These are phyloP conservation scores for Ericerus pela DNA, from an alignment of 1,140 invertebrate genomes.

Conservation along the genomic window DNA sequence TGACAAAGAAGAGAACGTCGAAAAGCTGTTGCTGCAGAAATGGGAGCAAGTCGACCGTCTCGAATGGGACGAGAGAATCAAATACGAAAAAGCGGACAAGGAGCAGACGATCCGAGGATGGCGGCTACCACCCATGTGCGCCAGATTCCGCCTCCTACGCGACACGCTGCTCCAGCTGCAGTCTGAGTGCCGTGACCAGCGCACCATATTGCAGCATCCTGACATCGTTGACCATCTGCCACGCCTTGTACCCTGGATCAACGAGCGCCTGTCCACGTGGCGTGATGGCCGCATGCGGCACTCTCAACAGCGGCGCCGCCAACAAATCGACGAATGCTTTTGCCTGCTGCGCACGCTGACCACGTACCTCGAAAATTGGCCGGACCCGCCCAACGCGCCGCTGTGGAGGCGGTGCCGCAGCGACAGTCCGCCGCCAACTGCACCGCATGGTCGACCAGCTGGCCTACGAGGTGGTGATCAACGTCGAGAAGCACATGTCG, in stretches of 20 bases:
- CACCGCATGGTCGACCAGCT: neutral
- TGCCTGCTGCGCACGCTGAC: neutral
- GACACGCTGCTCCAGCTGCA: neutral
- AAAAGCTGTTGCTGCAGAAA: neutral
- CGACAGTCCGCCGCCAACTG: neutral
- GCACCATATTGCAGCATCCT: neutral
- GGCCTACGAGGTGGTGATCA: neutral
- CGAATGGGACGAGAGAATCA: neutral
- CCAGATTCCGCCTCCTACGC: neutral
- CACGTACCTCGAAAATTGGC: neutral
- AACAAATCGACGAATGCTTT: constrained; percentile 1
- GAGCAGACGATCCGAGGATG: neutral
- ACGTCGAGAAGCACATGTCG: neutral
- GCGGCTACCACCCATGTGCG: neutral
- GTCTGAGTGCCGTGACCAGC: neutral
- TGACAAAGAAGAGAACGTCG: neutral
- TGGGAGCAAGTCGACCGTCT: neutral
- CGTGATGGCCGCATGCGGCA: too few species aligned
- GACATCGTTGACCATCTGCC: neutral
- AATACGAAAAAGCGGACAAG: neutral
- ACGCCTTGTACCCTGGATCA: neutral
- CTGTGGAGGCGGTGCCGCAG: too few species aligned
- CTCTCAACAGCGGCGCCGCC: too few species aligned
- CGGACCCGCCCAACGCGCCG: too few species aligned
- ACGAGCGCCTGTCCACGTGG: neutral